Evolutionary conservation across 92 coral and sea anemone genomes (phyloP).

Genomic region (Phenganax subtilis): DNA sequence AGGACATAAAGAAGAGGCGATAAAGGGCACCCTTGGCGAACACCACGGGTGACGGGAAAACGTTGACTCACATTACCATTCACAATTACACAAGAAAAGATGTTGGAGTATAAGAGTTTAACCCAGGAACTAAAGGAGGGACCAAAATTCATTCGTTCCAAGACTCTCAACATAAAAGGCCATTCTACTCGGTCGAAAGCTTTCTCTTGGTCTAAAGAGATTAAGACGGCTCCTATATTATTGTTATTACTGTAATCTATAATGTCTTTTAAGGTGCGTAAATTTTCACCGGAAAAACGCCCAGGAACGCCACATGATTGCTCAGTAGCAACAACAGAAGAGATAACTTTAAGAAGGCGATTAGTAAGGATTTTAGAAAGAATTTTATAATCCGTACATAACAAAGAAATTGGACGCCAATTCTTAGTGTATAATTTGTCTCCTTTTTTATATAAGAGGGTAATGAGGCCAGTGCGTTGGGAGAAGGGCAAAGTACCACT

Average conservation of each 20-base stretch:
- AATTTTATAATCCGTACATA: slow-evolving; percentile 56
- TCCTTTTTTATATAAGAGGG: slow-evolving; percentile 50
- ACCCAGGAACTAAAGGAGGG: slow-evolving; percentile 45
- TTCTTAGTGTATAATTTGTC: slow-evolving; percentile 32
- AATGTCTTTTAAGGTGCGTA: slow-evolving; percentile 28
- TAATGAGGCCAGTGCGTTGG: slow-evolving; percentile 41
- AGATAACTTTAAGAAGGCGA: slow-evolving; percentile 36
- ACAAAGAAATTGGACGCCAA: slow-evolving; percentile 58
- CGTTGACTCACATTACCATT: slow-evolving; percentile 20
- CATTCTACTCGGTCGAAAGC: slow-evolving; percentile 57
- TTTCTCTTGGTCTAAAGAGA: slow-evolving; percentile 56
- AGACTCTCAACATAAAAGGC: slow-evolving; percentile 36
- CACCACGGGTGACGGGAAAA: slow-evolving; percentile 28
- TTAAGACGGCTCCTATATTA: slow-evolving; percentile 15
- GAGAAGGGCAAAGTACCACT: slow-evolving; percentile 21
- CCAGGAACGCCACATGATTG: slow-evolving; percentile 52
- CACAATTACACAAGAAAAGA: not conserved
- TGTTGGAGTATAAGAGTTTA: slow-evolving; percentile 27
- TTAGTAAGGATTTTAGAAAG: slow-evolving; percentile 23
- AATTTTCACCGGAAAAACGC: slow-evolving; percentile 40
- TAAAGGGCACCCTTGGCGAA: slow-evolving; percentile 36
- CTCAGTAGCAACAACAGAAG: slow-evolving; percentile 41
- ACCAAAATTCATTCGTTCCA: slow-evolving; percentile 50
- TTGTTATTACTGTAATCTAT: not conserved
- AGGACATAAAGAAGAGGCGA: slow-evolving; percentile 36